A percentile compares a stretch with the other conserved stretches of the same genome.
phyloP scores from a whole-genome alignment of 2,113 vertebrate genomes.

The Zosterops hypoxanthus region DNA sequence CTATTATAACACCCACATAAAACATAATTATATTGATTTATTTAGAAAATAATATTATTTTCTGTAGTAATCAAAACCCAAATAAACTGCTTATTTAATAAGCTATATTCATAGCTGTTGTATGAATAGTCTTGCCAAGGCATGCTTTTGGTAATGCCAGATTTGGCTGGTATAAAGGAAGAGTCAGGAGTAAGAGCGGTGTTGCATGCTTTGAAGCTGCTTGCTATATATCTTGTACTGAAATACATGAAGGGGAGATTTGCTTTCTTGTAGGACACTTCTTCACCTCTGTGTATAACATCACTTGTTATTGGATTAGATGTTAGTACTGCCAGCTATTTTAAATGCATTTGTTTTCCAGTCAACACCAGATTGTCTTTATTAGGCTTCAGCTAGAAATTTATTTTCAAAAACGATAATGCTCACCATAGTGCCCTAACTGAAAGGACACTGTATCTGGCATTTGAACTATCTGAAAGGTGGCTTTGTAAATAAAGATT shows the following conservation, averaged over 20 bases:
- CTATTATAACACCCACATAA: not conserved
- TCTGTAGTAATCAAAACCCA: not conserved
- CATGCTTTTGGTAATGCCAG: not conserved
- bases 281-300: not conserved
- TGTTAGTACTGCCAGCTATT: not conserved
- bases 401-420: not conserved
- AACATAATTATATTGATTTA: not conserved
- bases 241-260: not conserved
- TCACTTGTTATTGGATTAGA: not conserved
- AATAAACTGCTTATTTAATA: slow-evolving; percentile 20
- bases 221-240: not conserved
- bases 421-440: not conserved
- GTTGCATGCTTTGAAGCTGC: not conserved
- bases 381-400: not conserved
- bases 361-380: not conserved
- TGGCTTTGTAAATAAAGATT: not conserved
- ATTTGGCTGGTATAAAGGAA: not conserved
- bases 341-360: not conserved
- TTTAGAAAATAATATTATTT: slow-evolving; percentile 9
- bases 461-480: not conserved
- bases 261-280: not conserved
- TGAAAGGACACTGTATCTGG: not conserved
- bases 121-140: not conserved
- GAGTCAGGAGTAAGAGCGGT: not conserved
- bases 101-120: not conserved